Percentiles rank a stretch among this genome's conserved stretches.
These are phyloP conservation scores for Limenitis camilla DNA, from an alignment of 2,888 invertebrate genomes.

Conservation along the genomic window DNA sequence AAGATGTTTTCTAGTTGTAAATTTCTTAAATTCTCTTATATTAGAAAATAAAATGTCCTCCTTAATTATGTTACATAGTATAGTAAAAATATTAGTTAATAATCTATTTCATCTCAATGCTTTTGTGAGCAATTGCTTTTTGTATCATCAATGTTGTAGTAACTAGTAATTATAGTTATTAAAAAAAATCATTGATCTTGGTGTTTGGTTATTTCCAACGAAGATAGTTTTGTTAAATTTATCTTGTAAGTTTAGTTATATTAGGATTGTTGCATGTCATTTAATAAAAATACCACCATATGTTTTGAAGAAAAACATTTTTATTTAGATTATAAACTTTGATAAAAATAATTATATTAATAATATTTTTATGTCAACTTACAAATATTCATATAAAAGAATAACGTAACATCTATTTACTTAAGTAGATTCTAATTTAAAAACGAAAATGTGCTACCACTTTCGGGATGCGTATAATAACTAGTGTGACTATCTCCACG, in stretches of 20 bases:
- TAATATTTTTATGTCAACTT: slow-evolving; percentile 75
- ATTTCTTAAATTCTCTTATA: slow-evolving; percentile 1
- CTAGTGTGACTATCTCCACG: slow-evolving; percentile 65
- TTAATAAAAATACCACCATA: slow-evolving; percentile 39
- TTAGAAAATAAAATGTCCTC: neutral
- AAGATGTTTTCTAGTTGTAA: neutral
- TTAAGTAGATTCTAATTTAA: slow-evolving; percentile 65
- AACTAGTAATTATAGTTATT: no score
- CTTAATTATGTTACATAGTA: neutral
- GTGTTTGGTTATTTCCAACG: no score
- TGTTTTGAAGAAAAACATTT: slow-evolving; percentile 75
- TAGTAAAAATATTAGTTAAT: slow-evolving; percentile 3
- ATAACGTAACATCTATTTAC: slow-evolving; percentile 74
- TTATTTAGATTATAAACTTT: slow-evolving; percentile 77
- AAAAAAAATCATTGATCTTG: no score
- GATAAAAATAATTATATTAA: slow-evolving; percentile 77
- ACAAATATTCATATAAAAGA: slow-evolving; percentile 74
- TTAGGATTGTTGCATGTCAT: neutral
- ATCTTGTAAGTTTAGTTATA: no score
- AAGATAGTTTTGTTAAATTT: no score
- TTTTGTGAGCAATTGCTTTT: no score
- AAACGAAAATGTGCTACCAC: slow-evolving; percentile 70
- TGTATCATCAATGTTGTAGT: no score
- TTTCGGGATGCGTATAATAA: slow-evolving; percentile 65
- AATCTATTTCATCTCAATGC: slow-evolving; percentile 9